phyloP scores from a whole-genome alignment of 2,888 invertebrate species.

The Tethea ocularis region DNA sequence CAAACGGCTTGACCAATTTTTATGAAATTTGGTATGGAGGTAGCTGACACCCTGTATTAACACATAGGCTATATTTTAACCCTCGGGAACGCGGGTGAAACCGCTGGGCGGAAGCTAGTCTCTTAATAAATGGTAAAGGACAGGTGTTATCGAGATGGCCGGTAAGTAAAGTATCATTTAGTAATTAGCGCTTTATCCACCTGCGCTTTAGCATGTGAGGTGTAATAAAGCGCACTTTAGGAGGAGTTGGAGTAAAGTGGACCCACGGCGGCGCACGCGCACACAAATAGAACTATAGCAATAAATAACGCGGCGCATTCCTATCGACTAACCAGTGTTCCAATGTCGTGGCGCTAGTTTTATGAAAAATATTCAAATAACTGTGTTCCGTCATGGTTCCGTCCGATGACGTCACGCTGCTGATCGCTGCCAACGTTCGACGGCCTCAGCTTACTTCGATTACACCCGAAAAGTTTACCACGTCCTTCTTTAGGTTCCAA shows the following conservation, averaged over 20 bases:
- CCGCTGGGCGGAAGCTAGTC: too few relatives aligned
- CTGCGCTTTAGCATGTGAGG: too few relatives aligned
- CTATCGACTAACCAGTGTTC: constrained; percentile 8
- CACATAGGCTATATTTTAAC: too few relatives aligned
- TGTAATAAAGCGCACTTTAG: not conserved
- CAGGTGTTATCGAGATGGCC: not conserved
- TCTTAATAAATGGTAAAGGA: too few relatives aligned
- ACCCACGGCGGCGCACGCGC: not conserved
- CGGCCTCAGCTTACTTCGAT: too few relatives aligned
- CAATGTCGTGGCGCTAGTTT: constrained; percentile 11
- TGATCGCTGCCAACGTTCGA: not conserved
- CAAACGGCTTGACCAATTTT: too few relatives aligned
- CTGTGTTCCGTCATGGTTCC: not conserved
- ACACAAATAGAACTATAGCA: constrained; percentile 18
- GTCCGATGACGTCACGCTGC: not conserved
- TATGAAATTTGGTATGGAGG: too few relatives aligned
- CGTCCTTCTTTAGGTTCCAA: too few relatives aligned
- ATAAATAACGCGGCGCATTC: constrained; percentile 20
- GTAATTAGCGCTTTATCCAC: not conserved
- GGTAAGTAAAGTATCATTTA: not conserved
- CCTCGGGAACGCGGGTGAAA: too few relatives aligned
- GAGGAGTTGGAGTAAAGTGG: not conserved
- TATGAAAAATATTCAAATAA: constrained; percentile 18
- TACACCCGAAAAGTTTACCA: too few relatives aligned
- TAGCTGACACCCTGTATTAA: too few relatives aligned